Evolutionary conservation across 2,113 vertebrate genomes (phyloP), one percentile per base, ranked within the genome.

Genomic region (Grammomys surdaster): DNA sequence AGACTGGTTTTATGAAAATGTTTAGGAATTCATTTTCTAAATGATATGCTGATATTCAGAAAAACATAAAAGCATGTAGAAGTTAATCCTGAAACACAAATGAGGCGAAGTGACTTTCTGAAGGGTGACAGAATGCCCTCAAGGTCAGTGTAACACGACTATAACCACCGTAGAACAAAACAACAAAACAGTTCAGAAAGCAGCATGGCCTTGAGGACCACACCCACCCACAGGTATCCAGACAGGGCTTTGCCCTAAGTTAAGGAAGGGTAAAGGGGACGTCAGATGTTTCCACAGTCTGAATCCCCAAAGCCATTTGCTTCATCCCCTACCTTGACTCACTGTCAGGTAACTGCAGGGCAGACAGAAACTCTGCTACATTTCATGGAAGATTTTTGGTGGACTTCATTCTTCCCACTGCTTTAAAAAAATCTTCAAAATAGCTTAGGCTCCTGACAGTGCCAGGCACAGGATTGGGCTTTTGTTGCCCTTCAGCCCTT

Each of bases 1-100:
- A 99, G 98, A 97, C 97, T 98, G 98, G 98, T 98, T 98, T 98
- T 99, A 97, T 99, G 98, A 98, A 99, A 98, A 98, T 98, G 98
- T 99, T 99, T 98, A 98, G 98, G 99, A 99, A 99, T 99, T 98
- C 98, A 98, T 98, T 99, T 99, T 98, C 99, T 99, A 99, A 98
- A 96, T 98, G 99, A 98, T 99, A 99, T 98, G 98, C 98, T 97
- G 98, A 99, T 99, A 97, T 98, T 99, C 65, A 95, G 63, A 95
- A 93, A 90, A 98, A 98, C 98, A 98, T 98, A 98, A 98, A 98
- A 98, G 98, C 98, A 98, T 99, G 99, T 98, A 99, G 98, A 99
- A 99, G 99, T 99, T 99, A 99, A 99, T 99, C 99, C 99, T 99
- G 90, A 98, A 95, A 92, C 96, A 97, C 31, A 40, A 96, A 97